Conservation (phyloP, 2,888 invertebrate genomes). For the Spodoptera exigua region DNA sequence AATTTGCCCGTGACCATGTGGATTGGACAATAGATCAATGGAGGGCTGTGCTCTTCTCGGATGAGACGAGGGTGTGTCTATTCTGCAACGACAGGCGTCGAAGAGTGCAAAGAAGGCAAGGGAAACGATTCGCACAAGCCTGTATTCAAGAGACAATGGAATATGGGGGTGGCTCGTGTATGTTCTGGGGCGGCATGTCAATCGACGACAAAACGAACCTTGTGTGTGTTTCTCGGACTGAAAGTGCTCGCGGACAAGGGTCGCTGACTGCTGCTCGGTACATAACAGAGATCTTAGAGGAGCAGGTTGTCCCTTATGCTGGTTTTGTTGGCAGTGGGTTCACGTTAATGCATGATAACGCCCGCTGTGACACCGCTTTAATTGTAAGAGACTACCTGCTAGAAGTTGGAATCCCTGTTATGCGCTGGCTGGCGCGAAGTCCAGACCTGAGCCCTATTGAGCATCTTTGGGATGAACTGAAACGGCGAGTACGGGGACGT, state of each 20-base stretch:
- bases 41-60: conserved; percentile 23
- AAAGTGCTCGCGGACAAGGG: conserved; percentile 11
- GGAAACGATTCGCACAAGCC: conserved; percentile 19
- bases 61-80: conserved; percentile 24
- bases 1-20: conserved; percentile 1
- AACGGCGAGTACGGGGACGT: conserved; percentile 44
- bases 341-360: conserved; percentile 43
- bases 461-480: conserved; percentile 52
- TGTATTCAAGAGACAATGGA: conserved; percentile 26
- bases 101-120: conserved; percentile 29
- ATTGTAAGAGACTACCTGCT: conserved; percentile 33
- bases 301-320: conserved; percentile 9
- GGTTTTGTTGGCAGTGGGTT: conserved; percentile 18
- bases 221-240: conserved; percentile 7
- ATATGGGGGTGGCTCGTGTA: conserved; percentile 27
- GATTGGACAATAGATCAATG: too few species aligned
- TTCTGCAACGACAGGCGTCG: conserved; percentile 6
- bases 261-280: conserved; percentile 9
- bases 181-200: conserved; percentile 35
- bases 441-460: conserved; percentile 54
- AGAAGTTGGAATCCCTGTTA: conserved; percentile 42
- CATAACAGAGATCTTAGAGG: conserved; percentile 8
- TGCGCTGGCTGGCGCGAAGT: conserved; percentile 53
- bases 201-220: conserved; percentile 9
- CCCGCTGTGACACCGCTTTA: conserved; percentile 38